Base-by-base conservation (phyloP, 2,888 invertebrate species). In the Ligdia adustata region DNA sequence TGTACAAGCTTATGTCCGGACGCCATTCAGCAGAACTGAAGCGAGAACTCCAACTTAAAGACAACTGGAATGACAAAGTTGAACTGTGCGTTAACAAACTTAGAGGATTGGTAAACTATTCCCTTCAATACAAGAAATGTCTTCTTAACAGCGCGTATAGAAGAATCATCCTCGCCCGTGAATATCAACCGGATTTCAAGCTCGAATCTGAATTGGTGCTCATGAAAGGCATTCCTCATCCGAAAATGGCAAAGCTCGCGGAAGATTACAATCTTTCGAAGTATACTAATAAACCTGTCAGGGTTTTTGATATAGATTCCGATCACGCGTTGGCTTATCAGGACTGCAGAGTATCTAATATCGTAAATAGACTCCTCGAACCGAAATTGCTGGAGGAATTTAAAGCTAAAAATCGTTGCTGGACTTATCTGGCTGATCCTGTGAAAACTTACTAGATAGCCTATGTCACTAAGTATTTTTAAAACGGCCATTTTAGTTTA, bases 211-310 rank as follows among this genome's bases (percentile, higher is more conserved):
- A 72, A 44, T 15, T 75, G 5, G 54, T 75, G 3, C 55, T 74
- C 2, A 56, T 76, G n/a, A 71, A 64, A 48, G 74, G 69, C 0
- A 47, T 54, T 15, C 55, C 66, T 15, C 68, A 69, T 52, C 64
- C 66, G 0, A 51, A 66, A 3, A 56, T 61, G 15, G 39, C 11
- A 0, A 16, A 24, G 1, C 48, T 72, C 0, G 31, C 60, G 0
- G 37, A 69, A 15, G 72, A 74, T 32, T 76, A 69, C 14, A 59
- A 66, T 24, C 49, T 76, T 2, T 69, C 71, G 0, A 65, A 70
- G 31, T 73, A 72, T 12, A 58, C 62, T 0, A 62, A 27, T 0
- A 40, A 62, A 13, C 64, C 65, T 1, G 64, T 74, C 0, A 48
- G 57, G 32, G 52, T 74, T 0, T 66, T 62, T 15, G 32, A 72